phyloP scores from a whole-genome alignment of 2,113 vertebrate species.

The Calyptomena viridis region DNA sequence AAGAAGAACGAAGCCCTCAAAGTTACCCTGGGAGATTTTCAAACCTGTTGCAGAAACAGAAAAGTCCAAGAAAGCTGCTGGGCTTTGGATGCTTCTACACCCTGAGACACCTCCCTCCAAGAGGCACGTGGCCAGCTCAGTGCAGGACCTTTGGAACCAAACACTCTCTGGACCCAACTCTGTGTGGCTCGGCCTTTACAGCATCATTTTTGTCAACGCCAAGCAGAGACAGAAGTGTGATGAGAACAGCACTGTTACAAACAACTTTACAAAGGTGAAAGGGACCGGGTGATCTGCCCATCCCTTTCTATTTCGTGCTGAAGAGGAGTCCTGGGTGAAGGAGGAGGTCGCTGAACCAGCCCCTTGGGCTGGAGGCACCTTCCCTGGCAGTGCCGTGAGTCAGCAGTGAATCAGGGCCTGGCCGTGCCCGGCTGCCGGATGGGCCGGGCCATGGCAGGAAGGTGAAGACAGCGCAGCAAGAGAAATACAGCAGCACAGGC shows the following conservation, averaged over 20 bases:
- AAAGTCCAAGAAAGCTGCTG: background rate
- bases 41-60: background rate
- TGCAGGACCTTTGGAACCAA: conserved; percentile 24
- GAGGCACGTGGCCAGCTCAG: background rate
- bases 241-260: background rate
- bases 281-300: background rate
- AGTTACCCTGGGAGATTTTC: background rate
- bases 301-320: background rate
- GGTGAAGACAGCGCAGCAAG: background rate
- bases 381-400: background rate
- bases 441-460: background rate
- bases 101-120: background rate
- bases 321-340: background rate
- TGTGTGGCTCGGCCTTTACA: background rate
- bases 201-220: background rate
- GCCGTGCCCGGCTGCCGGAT: background rate
- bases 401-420: conserved; percentile 4
- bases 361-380: background rate
- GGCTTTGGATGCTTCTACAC: background rate
- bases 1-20: background rate
- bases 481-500: background rate
- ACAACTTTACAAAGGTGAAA: background rate
- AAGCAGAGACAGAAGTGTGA: background rate
- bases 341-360: background rate
- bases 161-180: background rate